These are phyloP conservation scores for Nibea albiflora DNA, from an alignment of 2,113 vertebrate species.

Conservation along the genomic window DNA sequence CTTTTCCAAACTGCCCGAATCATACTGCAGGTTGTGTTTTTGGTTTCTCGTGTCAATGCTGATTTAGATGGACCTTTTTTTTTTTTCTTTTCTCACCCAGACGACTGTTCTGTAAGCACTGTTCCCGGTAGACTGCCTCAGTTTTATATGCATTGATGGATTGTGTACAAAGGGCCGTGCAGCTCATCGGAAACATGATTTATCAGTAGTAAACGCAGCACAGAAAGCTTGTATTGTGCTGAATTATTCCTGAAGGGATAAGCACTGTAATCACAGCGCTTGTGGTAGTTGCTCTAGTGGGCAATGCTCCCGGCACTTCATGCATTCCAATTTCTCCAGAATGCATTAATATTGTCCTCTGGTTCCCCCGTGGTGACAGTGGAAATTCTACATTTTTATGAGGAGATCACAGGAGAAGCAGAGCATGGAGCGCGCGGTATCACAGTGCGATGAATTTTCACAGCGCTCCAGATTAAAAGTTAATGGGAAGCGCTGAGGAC, in stretches of 20 bases:
- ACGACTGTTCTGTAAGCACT: background rate
- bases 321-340: constrained; percentile 59
- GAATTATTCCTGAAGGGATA: constrained; percentile 52
- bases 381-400: constrained; percentile 63
- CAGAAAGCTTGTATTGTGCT: constrained; percentile 29
- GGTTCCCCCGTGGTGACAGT: constrained; percentile 53
- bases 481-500: constrained; percentile 55
- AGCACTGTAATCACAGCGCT: constrained; percentile 43
- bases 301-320: constrained; percentile 40
- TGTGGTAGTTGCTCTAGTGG: constrained; percentile 40
- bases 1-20: background rate
- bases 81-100: background rate
- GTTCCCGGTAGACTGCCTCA: background rate
- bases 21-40: background rate
- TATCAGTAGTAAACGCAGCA: constrained; percentile 37
- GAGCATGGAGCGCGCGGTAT: constrained; percentile 38
- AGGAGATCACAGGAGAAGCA: constrained; percentile 66
- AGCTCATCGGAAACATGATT: constrained; percentile 43
- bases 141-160: constrained; percentile 9
- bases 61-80: constrained; percentile 22
- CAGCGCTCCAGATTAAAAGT: constrained; percentile 62
- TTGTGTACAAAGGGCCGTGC: background rate
- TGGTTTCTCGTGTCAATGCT: background rate
- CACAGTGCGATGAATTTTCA: constrained; percentile 44
- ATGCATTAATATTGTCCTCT: constrained; percentile 63